Base-by-base conservation (phyloP, 2,888 invertebrate genomes). In the Drosophila subquinaria region DNA sequence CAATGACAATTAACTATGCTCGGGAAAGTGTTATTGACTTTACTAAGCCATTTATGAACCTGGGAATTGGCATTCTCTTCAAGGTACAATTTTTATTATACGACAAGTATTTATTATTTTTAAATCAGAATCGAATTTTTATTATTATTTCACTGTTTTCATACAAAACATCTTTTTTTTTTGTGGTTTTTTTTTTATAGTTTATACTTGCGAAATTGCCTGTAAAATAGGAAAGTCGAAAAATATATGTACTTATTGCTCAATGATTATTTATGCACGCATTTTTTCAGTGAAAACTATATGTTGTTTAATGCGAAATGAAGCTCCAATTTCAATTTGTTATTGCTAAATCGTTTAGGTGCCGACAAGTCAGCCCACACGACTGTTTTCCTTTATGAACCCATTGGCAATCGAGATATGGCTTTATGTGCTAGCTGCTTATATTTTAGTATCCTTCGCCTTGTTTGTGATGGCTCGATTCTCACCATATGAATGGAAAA, bases 1-100 rank as follows among this genome's bases (percentile, higher is more conserved):
- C 99, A 0, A 97, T 99, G 96, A 99, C 99, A 2, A 99, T 99
- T 84, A 99, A 98, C 93, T 99, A 98, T 92, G 98, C 98, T 0
- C 93, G 99, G 17, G 98, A 98, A 92, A 93, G 92, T 79, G 93
- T 93, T 96, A 98, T 99, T 67, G 99, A 99, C 93, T 99, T 99
- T 93, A 99, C 99, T 0, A 98, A 98, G 90, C 99, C 99, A 0
- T 99, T 98, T 93, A 98, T 99, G 97, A 98, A 98, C 92, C 94
- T 99, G 13, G 99, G 99, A 35, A 99, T 98, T 71, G 97, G 98
- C 23, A 99, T 99, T 90, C 94, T 99, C 36, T 98, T 98, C 93
- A 98, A 98, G 95, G 97, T 97, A 86, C 13, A 6, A 11, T n/a
- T 13, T 17, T 20, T 2, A 40, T 38, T 52, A 4, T 23, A 23